Evolutionary conservation across 1,140 invertebrate genomes (phyloP), one percentile per base, ranked within the genome.

Genomic region (Leptestheria dahalacensis): DNA sequence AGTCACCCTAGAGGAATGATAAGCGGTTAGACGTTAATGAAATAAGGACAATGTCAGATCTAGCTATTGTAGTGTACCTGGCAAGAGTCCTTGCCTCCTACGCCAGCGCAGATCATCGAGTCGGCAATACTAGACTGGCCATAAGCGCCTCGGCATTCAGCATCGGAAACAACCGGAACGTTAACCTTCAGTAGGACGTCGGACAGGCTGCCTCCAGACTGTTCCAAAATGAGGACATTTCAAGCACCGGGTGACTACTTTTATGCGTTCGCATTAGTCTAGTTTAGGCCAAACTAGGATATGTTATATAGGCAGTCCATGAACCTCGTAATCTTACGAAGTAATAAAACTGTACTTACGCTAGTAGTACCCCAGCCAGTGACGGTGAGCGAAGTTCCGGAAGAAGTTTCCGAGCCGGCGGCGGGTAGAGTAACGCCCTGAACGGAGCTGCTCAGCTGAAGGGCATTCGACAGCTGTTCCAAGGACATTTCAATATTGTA

Each of bases 1-100:
- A 90, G 70, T 91, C 88, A 23, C 88, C 88, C 76, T 78, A 60
- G 33, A 33, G 23, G 24, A 47, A 11, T 15, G 25, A 26, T 24
- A 55, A 2, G 12, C 1, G 26, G 1, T 47, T 18, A n/a, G n/a
- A n/a, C n/a, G n/a, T n/a, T n/a, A n/a, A n/a, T n/a, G n/a, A n/a
- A n/a, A n/a, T n/a, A n/a, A n/a, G n/a, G n/a, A n/a, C n/a, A n/a
- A 20, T 20, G 2, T n/a, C 10, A 11, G 11, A 12, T 20, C 15
- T 24, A 47, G 15, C 3, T n/a, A 49, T 21, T 48, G 11, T 25
- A 21, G 3, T 59, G 41, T 50, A 48, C 58, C 48, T 60, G 58
- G 24, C 58, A 60, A 52, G 58, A 50, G 20, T 50, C 58, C 12
- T 48, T 49, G 25, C 58, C 49, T 18, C 49, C 58, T 53, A 49